Evolutionary conservation across 1,140 invertebrate species (phyloP).

Genomic region (Tachypleus tridentatus): DNA sequence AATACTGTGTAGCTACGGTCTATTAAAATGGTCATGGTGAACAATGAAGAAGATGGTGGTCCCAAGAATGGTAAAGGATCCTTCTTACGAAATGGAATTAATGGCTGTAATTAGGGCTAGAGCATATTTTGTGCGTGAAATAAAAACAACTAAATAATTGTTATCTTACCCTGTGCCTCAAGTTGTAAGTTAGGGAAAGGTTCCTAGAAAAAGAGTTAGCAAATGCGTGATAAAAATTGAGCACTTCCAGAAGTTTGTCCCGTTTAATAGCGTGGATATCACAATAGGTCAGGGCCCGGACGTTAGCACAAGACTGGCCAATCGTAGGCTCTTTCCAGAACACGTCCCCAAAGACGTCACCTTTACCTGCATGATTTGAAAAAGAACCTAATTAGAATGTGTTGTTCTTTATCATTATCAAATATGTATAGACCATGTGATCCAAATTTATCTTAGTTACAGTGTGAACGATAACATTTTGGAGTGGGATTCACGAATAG

Average conservation of each 20-base stretch:
- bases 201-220: slow-evolving; percentile 97
- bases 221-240: slow-evolving; percentile 31
- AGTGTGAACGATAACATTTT: neutral
- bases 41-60: no score
- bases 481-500: no score
- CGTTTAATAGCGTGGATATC: slow-evolving; percentile 98
- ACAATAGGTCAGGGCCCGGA: slow-evolving; percentile 96
- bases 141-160: no score
- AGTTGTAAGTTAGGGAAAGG: slow-evolving; percentile 93
- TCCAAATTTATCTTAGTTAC: neutral
- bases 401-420: neutral
- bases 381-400: no score
- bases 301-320: slow-evolving; percentile 45
- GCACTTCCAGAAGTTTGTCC: slow-evolving; percentile 84
- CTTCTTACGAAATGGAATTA: no score
- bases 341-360: slow-evolving; percentile 98
- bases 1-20: no score
- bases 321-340: slow-evolving; percentile 37
- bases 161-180: slow-evolving; percentile 71
- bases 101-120: no score
- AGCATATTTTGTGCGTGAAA: no score
- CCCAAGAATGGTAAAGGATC: no score
- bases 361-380: slow-evolving; percentile 52
- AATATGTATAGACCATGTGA: neutral
- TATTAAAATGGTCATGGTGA: no score